These are phyloP conservation scores for Monodelphis domestica DNA, from an alignment of 2,797 vertebrate genomes.

Conservation along the genomic window DNA sequence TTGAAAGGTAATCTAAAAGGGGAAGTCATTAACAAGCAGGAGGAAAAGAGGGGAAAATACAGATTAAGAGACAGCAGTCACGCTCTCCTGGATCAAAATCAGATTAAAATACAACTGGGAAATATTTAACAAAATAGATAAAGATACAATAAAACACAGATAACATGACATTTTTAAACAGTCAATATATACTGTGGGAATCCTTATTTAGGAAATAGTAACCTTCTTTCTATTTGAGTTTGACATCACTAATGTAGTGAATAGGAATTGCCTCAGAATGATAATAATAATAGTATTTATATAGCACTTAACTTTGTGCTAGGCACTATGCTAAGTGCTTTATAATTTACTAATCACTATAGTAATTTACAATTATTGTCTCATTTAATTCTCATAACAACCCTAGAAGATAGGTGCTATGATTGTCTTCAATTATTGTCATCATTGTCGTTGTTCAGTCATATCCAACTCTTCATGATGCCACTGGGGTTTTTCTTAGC, in stretches of 20 bases:
- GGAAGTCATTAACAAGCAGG: not conserved
- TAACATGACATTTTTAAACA: not conserved
- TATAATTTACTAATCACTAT: too few relatives aligned
- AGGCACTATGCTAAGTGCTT: not conserved
- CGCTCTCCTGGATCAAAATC: not conserved
- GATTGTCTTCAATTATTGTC: not conserved
- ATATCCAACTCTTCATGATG: too few relatives aligned
- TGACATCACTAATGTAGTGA: not conserved
- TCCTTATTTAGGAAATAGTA: not conserved
- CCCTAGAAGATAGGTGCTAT: not conserved
- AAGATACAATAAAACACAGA: not conserved
- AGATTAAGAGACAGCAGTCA: not conserved
- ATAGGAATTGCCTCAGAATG: not conserved
- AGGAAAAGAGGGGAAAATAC: not conserved
- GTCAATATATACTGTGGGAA: not conserved
- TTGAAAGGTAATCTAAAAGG: not conserved
- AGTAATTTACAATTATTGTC: not conserved
- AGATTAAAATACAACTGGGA: not conserved
- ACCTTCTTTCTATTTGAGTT: not conserved
- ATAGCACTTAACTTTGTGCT: not conserved
- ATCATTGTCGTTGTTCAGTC: too few relatives aligned
- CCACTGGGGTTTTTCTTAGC: too few relatives aligned
- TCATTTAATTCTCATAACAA: not conserved
- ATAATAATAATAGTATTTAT: not conserved
- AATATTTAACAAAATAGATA: not conserved